Base-by-base conservation (phyloP, 2,888 invertebrate species). In the Baccha elongata region DNA sequence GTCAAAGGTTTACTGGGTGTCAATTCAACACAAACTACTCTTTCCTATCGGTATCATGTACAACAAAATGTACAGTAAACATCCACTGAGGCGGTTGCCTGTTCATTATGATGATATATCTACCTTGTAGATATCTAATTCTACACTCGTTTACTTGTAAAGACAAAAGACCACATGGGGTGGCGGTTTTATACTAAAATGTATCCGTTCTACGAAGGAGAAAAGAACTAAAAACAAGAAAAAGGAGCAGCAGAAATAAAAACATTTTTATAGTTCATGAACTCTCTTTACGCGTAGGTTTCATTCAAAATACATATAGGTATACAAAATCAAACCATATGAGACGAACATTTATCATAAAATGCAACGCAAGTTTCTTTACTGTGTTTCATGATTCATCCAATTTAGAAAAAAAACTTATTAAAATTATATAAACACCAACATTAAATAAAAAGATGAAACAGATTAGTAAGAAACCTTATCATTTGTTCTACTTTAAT, bases 241-340 rank as follows among this genome's bases (percentile, higher is more conserved):
- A 58, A 29, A 26, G 42, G 21, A 44, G n/a, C n/a, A 29, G 21
- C n/a, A 42, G 15, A 58, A 29, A 29, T 4, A 10, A 42, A 29
- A 35, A 6, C 55, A 71, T 60, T 44, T 60, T 7, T 71, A 32
- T 21, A 62, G 71, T 60, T 71, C 60, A 62, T 60, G 71, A 71
- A 71, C 71, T 71, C 71, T 48, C 40, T 44, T 44, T 17, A 17
- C 8, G 29, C 29, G 42, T 60, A 44, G 60, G 55, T 21, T 40
- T 40, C 29, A 8, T 48, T 44, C 13, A 55, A 69, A 7, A 19
- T n/a, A n/a, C n/a, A n/a, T n/a, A n/a, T n/a, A n/a, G 35, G 17
- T 44, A 40, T n/a, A n/a, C n/a, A n/a, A n/a, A n/a, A 48, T 58
- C 26, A 23, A 53, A 46, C 26, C 58, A 48, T 37, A 46, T 46